A percentile compares a stretch with the other conserved stretches of the same genome.
phyloP scores from a whole-genome alignment of 2,888 invertebrate species.

The Phortica magna region DNA sequence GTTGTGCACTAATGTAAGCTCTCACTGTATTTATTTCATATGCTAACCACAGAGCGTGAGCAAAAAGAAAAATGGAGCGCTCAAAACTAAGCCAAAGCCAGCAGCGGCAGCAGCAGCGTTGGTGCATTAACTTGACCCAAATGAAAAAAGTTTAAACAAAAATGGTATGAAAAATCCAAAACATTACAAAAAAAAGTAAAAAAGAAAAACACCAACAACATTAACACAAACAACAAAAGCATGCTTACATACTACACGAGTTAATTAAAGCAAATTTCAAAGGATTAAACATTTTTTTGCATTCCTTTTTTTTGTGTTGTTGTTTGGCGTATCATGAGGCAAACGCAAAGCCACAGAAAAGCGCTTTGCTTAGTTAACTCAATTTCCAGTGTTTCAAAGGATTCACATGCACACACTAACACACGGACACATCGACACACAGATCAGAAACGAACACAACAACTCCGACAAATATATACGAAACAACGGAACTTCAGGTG shows the following conservation, averaged over 20 bases:
- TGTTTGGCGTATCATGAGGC: neutral
- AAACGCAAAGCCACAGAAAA: slow-evolving; percentile 3
- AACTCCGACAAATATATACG: neutral
- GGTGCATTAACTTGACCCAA: neutral
- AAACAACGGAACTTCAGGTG: neutral
- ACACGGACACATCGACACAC: too few species aligned
- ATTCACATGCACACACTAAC: too few species aligned
- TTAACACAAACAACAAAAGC: neutral
- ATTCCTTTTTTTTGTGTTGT: slow-evolving; percentile 30
- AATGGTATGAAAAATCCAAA: slow-evolving; percentile 4
- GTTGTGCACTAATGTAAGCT: too few species aligned
- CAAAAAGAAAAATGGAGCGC: slow-evolving; percentile 23
- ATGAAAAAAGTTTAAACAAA: too few species aligned
- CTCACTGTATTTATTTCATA: neutral
- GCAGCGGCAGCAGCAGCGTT: neutral
- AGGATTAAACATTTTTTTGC: slow-evolving; percentile 49
- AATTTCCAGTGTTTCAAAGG: neutral
- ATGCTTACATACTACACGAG: slow-evolving; percentile 54
- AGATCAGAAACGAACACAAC: neutral
- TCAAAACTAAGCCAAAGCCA: slow-evolving; percentile 46
- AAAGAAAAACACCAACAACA: neutral
- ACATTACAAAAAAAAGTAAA: slow-evolving; percentile 11
- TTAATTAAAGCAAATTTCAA: slow-evolving; percentile 62
- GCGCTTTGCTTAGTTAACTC: slow-evolving; percentile 38
- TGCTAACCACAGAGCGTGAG: slow-evolving; percentile 23